Percentiles rank a stretch among this genome's conserved stretches.
Conservation (phyloP, 2,888 invertebrate species). For the Pseudeuparius sepicola region DNA sequence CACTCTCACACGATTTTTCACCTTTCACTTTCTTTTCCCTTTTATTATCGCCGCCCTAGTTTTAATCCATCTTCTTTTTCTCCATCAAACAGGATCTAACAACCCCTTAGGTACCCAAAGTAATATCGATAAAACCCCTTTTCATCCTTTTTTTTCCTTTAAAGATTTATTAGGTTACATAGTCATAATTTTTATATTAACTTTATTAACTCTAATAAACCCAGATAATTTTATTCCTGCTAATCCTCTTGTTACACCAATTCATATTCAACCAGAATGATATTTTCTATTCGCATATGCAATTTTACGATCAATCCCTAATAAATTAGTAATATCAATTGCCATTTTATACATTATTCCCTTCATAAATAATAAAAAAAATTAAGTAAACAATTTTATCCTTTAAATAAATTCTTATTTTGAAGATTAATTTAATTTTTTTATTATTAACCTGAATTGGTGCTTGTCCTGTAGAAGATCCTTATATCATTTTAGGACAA, state of each 20-base stretch:
- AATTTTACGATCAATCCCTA: slow-evolving; percentile 69
- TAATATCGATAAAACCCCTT: slow-evolving; percentile 58
- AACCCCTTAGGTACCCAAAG: slow-evolving; percentile 57
- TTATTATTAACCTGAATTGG: slow-evolving; percentile 63
- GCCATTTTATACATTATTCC: slow-evolving; percentile 55
- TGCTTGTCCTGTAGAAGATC: slow-evolving; percentile 56
- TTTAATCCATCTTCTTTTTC: slow-evolving; percentile 53
- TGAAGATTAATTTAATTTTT: slow-evolving; percentile 40
- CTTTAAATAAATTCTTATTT: slow-evolving; percentile 49
- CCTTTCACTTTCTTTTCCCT: slow-evolving; percentile 62
- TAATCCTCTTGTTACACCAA: slow-evolving; percentile 57
- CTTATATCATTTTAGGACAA: slow-evolving; percentile 53
- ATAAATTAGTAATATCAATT: slow-evolving; percentile 61
- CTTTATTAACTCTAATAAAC: slow-evolving; percentile 42
- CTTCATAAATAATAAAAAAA: slow-evolving; percentile 46
- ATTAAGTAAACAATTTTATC: slow-evolving; percentile 49
- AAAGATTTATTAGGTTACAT: slow-evolving; percentile 56
- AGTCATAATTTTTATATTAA: slow-evolving; percentile 45
- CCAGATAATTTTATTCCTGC: slow-evolving; percentile 68
- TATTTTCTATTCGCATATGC: slow-evolving; percentile 79
- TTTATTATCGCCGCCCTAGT: slow-evolving; percentile 53
- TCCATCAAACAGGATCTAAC: slow-evolving; percentile 59
- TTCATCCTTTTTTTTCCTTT: slow-evolving; percentile 54
- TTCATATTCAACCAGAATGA: slow-evolving; percentile 77
- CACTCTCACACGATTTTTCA: slow-evolving; percentile 67